These are phyloP conservation scores for Babyrousa celebensis DNA, from an alignment of 2,797 vertebrate genomes.

Conservation along the genomic window DNA sequence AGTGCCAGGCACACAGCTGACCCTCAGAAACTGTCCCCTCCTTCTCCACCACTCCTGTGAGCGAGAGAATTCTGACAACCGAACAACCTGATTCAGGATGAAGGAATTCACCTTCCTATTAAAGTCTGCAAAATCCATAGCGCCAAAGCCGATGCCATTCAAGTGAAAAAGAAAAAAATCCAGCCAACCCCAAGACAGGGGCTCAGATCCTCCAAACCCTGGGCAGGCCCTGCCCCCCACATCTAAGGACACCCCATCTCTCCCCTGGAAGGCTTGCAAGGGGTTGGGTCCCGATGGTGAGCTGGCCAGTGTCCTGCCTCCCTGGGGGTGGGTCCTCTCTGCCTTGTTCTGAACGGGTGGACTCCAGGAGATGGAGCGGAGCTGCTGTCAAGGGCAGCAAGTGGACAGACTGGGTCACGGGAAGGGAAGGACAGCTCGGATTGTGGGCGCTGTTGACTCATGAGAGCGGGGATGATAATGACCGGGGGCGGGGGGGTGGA, in stretches of 20 bases:
- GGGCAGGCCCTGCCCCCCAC: background rate
- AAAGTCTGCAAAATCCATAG: background rate
- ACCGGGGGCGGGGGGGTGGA: background rate
- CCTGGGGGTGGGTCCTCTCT: background rate
- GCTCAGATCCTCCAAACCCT: background rate
- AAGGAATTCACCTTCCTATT: conserved; percentile 6
- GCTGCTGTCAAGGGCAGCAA: background rate
- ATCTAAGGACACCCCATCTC: background rate
- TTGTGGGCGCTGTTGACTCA: background rate
- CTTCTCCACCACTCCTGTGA: background rate
- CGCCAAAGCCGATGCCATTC: background rate
- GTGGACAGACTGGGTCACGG: no score
- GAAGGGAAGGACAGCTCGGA: background rate
- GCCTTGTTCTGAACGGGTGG: background rate
- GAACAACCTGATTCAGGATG: conserved; percentile 38
- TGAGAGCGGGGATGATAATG: background rate
- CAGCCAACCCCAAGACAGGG: background rate
- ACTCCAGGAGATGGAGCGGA: no score
- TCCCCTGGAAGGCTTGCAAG: background rate
- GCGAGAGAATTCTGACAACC: conserved; percentile 48
- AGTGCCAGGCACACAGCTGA: background rate
- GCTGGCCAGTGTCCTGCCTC: background rate
- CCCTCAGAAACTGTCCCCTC: background rate
- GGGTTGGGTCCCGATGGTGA: background rate
- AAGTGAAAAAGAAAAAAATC: background rate